These are phyloP conservation scores for Aix galericulata DNA, from an alignment of 2,113 vertebrate genomes.

Conservation along the genomic window DNA sequence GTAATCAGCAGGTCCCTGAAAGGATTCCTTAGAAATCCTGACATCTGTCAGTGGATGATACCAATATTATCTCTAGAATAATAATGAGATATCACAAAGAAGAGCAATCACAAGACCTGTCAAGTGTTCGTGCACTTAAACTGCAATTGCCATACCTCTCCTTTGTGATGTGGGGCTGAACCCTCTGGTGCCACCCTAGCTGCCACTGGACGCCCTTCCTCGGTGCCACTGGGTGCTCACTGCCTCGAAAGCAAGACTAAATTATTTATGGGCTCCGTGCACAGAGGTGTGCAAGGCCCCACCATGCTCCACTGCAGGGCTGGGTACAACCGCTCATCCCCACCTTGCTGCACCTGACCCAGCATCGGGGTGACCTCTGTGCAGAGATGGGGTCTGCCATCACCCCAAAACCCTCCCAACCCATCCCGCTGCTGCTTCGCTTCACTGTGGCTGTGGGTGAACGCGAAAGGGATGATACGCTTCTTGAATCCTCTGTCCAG, in stretches of 20 bases:
- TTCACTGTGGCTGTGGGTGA: neutral
- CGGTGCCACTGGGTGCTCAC: neutral
- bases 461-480: rapidly evolving
- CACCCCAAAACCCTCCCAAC: rapidly evolving
- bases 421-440: rapidly evolving
- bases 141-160: neutral
- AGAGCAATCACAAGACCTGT: neutral
- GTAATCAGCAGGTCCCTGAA: rapidly evolving
- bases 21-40: neutral
- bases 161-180: neutral
- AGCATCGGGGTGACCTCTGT: neutral
- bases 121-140: neutral
- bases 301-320: rapidly evolving
- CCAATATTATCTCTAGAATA: neutral
- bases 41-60: neutral
- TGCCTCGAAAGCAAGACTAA: neutral
- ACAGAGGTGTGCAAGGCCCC: neutral
- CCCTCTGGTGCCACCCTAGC: neutral
- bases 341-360: neutral
- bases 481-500: neutral
- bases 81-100: neutral
- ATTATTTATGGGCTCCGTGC: neutral
- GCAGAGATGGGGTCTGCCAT: neutral
- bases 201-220: neutral
- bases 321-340: neutral